phyloP scores from a whole-genome alignment of 2,113 vertebrate genomes.

The Xiphophorus maculatus region DNA sequence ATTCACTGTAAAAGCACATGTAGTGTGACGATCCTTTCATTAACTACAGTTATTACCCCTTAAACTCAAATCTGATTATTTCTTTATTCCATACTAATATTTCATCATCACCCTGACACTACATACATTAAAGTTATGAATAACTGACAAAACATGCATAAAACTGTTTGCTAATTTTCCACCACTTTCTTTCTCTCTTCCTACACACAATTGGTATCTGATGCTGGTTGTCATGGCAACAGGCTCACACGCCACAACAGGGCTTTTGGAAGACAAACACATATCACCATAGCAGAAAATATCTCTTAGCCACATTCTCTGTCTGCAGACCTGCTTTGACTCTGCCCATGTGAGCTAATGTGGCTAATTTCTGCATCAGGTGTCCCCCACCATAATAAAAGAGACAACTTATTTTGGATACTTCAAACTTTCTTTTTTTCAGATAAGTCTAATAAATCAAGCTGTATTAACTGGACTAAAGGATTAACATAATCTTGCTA shows the following conservation, averaged over 20 bases:
- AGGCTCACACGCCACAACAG: conserved; percentile 80
- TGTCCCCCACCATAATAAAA: background rate
- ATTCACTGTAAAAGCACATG: conserved; percentile 48
- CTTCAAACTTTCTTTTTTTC: no score
- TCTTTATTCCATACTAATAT: conserved; percentile 12
- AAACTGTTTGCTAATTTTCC: conserved; percentile 76
- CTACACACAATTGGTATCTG: conserved; percentile 81
- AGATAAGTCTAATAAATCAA: background rate
- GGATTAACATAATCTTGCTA: no score
- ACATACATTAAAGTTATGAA: conserved; percentile 54
- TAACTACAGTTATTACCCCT: conserved; percentile 37
- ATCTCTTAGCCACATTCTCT: conserved; percentile 48
- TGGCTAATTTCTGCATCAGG: background rate
- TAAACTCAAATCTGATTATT: conserved; percentile 1
- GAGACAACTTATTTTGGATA: no score
- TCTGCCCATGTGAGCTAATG: conserved; percentile 1
- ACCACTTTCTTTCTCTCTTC: conserved; percentile 75
- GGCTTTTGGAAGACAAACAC: conserved; percentile 80
- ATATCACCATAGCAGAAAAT: conserved; percentile 73
- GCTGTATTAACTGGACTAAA: no score
- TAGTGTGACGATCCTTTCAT: conserved; percentile 46
- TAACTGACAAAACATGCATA: conserved; percentile 66
- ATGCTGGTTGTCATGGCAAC: conserved; percentile 83
- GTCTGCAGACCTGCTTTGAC: conserved; percentile 44
- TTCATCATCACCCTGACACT: conserved; percentile 43